phyloP scores from a whole-genome alignment of 2,888 invertebrate genomes.

The Pseudococcus jackbeardsleyi region DNA sequence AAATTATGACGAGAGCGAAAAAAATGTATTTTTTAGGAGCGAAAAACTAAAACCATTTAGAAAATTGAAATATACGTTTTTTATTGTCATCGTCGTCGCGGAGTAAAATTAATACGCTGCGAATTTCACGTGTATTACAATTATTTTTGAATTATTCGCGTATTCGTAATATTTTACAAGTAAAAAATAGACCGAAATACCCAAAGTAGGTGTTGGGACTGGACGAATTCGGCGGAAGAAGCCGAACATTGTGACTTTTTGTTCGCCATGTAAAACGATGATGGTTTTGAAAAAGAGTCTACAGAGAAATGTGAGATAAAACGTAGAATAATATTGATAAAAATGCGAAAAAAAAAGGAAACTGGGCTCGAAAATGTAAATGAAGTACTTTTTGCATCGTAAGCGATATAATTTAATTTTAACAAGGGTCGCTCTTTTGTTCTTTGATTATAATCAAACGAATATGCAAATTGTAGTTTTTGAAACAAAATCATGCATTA shows the following conservation, averaged over 20 bases:
- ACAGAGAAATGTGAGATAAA: constrained; percentile 30
- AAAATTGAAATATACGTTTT: constrained; percentile 47
- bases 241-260: constrained; percentile 7
- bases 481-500: constrained; percentile 57
- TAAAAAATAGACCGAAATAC: too few species aligned
- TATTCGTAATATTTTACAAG: too few species aligned
- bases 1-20: not conserved
- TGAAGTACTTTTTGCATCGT: constrained; percentile 60
- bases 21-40: not conserved
- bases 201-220: not conserved
- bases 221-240: not conserved
- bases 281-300: not conserved
- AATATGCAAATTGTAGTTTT: constrained; percentile 57
- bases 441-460: constrained; percentile 58
- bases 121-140: not conserved
- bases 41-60: constrained; percentile 42
- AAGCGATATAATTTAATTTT: constrained; percentile 61
- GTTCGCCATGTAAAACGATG: not conserved
- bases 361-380: constrained; percentile 56
- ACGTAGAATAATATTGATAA: constrained; percentile 49
- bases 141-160: not conserved
- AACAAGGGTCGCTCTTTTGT: constrained; percentile 58
- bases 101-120: not conserved
- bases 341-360: constrained; percentile 46
- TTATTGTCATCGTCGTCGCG: not conserved